Evolutionary conservation across 2,113 vertebrate species (phyloP), one percentile per base, ranked within the genome.

Genomic region (Albula glossodonta): DNA sequence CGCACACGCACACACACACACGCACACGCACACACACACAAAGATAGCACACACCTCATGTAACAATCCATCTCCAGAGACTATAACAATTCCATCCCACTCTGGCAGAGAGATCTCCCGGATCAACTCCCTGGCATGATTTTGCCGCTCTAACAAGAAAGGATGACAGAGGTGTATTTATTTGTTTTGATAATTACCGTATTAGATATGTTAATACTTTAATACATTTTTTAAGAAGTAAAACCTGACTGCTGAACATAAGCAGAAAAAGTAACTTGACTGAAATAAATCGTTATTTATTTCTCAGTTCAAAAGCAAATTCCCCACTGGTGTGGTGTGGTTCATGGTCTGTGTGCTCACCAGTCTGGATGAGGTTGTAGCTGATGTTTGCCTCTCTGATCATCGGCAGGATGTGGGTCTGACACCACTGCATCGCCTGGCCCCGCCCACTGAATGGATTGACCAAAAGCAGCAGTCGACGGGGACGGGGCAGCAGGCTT

Each of bases 291-390:
- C 25, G 49, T 17, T 22, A 17, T 25, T 56, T 56, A 13, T n/a
- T 82, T 25, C 19, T 19, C 70, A 74, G 19, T n/a, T n/a, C 19
- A 70, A 70, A 4, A 4, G 80, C n/a, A 63, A 31, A 63, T 9
- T 11, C 25, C 15, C 60, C 17, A 66, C 7, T 48, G 48, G 41
- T 25, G 2, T 48, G 84, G 22, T 87, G 19, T 51, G 15, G 53
- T 22, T 13, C 11, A 0, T n/a, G 3, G 31, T 41, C 31, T 41
- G 31, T 13, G 12, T 12, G 2, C 85, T 89, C 81, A 97, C 97
- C 97, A 90, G 97, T 98, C 91, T 97, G 96, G 90, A 98, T 97
- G 88, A 98, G 95, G 94, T 98, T 97, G 92, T 97, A 98, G 92
- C 96, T 97, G 89, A 98, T 96, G 88, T 96, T 97, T 0, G 97